Evolutionary conservation across 1,140 invertebrate genomes (phyloP), one percentile per base, ranked within the genome.

Genomic region (Drosophila lini): DNA sequence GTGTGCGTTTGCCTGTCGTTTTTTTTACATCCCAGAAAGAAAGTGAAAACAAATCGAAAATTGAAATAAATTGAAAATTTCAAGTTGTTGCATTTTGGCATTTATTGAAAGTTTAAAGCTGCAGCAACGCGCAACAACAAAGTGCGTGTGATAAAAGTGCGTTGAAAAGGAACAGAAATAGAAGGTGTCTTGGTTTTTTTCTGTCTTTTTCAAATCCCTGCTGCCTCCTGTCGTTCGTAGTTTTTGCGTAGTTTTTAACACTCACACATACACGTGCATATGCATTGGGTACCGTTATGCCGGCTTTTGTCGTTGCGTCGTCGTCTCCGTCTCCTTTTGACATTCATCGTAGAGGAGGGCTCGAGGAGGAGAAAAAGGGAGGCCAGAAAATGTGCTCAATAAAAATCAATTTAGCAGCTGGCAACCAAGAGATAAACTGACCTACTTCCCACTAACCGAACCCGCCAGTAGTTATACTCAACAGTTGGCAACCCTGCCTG

Each of bases 401-500:
- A 68, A 42, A 68, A 68, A 68, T 67, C 48, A 56, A 71, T 71
- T 61, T 82, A 82, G 78, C 74, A 68, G 78, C 73, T 67, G 25
- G 50, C 45, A 44, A 53, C 52, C 41, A 48, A 34, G 28, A 57
- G 60, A 61, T 75, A 74, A 75, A 64, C 71, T 76, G 71, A 75
- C 82, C 82, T 82, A 88, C 76, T 86, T 86, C 74, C 68, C 60
- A 65, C 25, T 57, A 38, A 28, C 44, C 32, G 19, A 55, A 28
- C 15, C 36, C 53, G 53, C 15, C 19, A 10, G 34, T 65, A 41
- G 62, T 32, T 36, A 44, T 22, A 36, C 8, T 74, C 64, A 59
- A 63, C 73, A 77, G 77, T 79, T 61, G 74, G 71, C 74, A 76
- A 75, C 74, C 73, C 74, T 71, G 50, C 16, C 1, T 58, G 6